Base-by-base conservation (phyloP, 2,797 vertebrate genomes). In the Eidolon dupreanum region DNA sequence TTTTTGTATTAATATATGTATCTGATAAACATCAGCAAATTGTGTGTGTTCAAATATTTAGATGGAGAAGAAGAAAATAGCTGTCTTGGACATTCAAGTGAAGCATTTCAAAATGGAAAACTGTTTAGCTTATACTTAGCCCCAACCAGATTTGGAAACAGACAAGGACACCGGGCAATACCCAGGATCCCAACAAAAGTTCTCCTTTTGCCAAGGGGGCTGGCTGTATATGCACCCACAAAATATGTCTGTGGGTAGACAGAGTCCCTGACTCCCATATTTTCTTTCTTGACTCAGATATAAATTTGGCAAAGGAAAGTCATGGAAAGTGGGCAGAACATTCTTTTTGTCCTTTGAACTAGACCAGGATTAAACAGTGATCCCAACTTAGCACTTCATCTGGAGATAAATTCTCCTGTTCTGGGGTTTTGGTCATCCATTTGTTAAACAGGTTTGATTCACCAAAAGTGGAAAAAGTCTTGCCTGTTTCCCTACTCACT, bases 311-410 rank as follows among this genome's bases (percentile, higher is more conserved):
- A 79, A 87, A 81, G n/a, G 46, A 3, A 24, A 93, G 6, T 86
- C 17, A 41, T 19, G 49, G 17, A 6, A 95, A 79, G 6, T 83
- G 38, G 46, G 31, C 17, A 82, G 70, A 86, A 33, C 22, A 15
- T 88, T 82, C 31, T 24, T 73, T 89, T 68, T 78, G 33, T 95
- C n/a, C 49, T 95, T 91, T 75, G 28, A 92, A 43, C 36, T 88
- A 82, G n/a, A 36, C 10, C 4, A 66, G 26, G 26, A 73, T 55
- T 13, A 65, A 88, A 57, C 41, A 66, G 13, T 63, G 31, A 71
- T 11, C 17, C 31, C 2, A 73, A 33, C 7, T 19, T 19, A 90
- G 26, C 5, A 65, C 13, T 79, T 55, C 53, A 55, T 77, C n/a
- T 85, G 38, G n/a, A 93, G 8, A 43, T 78, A 17, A 85, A 33